Percentiles rank a stretch among this genome's conserved stretches.
Conservation (phyloP, 2,888 invertebrate genomes). For the Phragmatobia fuliginosa region DNA sequence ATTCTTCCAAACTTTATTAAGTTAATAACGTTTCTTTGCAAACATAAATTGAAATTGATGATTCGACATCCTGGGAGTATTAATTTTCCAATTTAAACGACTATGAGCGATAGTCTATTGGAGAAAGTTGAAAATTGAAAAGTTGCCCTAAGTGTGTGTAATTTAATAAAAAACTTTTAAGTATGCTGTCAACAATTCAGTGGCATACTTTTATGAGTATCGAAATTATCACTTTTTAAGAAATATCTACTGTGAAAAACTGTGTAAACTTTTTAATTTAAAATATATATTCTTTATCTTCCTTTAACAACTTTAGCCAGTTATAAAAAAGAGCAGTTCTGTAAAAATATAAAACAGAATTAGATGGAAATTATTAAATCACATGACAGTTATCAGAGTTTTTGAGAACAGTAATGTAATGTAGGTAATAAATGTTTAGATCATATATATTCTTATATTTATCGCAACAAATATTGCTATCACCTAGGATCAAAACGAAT, state of each 20-base stretch:
- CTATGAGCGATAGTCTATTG: conserved; percentile 61
- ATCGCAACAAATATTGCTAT: not conserved
- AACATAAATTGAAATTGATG: conserved; percentile 68
- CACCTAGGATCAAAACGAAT: not conserved
- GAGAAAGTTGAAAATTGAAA: conserved; percentile 19
- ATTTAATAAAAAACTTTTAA: conserved; percentile 12
- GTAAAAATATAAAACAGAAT: too few species aligned
- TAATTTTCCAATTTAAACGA: conserved; percentile 49
- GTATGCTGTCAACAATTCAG: not conserved
- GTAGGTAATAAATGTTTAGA: too few species aligned
- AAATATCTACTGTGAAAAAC: too few species aligned
- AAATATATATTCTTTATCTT: too few species aligned
- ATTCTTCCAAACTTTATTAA: conserved; percentile 18
- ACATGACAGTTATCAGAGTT: not conserved
- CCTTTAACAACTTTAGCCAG: too few species aligned
- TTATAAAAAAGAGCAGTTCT: not conserved
- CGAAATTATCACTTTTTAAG: not conserved
- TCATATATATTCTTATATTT: too few species aligned
- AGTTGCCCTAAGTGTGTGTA: not conserved
- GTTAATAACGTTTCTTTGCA: conserved; percentile 35
- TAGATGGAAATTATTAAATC: not conserved
- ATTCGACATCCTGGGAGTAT: conserved; percentile 50
- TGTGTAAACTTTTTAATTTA: too few species aligned
- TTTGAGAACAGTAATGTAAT: too few species aligned
- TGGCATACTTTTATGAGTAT: not conserved